Evolutionary conservation across 2,113 vertebrate genomes (phyloP).

Genomic region (Illadopsis cleaveri): DNA sequence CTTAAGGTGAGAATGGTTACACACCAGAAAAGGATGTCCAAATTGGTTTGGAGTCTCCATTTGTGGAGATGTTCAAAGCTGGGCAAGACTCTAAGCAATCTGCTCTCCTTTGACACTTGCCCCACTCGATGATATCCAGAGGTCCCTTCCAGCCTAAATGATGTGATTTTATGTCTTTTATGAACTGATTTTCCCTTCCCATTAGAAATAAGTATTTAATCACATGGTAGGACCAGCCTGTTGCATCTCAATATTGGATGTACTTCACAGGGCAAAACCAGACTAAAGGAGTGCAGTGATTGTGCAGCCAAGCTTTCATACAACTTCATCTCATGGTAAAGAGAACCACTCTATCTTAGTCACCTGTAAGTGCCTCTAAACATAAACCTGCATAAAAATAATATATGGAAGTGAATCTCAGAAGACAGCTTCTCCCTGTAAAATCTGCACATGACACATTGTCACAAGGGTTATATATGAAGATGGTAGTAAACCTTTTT

Average conservation of each 20-base stretch:
- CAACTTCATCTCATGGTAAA: not conserved
- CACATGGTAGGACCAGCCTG: not conserved
- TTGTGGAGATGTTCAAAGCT: not conserved
- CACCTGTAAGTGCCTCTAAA: not conserved
- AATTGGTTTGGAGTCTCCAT: not conserved
- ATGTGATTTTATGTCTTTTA: not conserved
- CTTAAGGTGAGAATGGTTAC: not conserved
- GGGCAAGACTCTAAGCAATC: not conserved
- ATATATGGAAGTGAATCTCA: not conserved
- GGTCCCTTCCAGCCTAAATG: not conserved
- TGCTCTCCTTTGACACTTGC: not conserved
- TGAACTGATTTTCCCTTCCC: not conserved
- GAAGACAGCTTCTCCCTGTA: constrained; percentile 1
- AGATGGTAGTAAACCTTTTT: not conserved
- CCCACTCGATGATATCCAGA: not conserved
- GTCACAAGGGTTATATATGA: not conserved
- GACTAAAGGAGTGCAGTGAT: not conserved
- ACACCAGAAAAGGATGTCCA: not conserved
- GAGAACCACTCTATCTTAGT: not conserved
- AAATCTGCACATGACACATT: not conserved
- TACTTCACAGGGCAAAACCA: not conserved
- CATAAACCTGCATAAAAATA: constrained; percentile 1
- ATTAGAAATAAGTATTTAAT: not conserved
- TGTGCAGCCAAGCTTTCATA: not conserved
- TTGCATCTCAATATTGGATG: not conserved